Base-by-base conservation (phyloP, 1,140 invertebrate genomes). In the Melitaea cinxia region DNA sequence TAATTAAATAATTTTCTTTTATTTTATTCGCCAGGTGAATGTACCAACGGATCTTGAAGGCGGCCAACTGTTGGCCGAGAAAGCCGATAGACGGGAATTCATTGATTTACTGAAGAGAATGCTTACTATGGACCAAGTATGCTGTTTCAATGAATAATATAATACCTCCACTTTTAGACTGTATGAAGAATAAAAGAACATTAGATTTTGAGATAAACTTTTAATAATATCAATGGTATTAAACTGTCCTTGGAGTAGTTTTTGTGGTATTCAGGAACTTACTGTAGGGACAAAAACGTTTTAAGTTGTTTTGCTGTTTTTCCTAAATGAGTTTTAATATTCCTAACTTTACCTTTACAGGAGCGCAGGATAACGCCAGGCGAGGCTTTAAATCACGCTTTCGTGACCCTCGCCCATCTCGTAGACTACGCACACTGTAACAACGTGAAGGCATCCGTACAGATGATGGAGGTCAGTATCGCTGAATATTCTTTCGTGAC, bases 361-460 rank as follows among this genome's bases (percentile, higher is more conserved):
- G 98, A 99, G 83, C 92, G 97, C 17, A 93, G 98, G 15, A 98
- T 99, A 74, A 98, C 96, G 45, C 98, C 98, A 0, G 96, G 96
- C 9, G 97, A 99, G 89, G 98, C 98, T 5, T 88, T 99, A 63
- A 98, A 98, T 87, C 98, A 99, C 91, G 95, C 96, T 12, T 99
- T 99, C 91, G 97, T 99, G 5, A 96, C 96, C 12, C 92, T 99
- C 57, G 95, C 96, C 1, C 98, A 99, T 91, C 92, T 99, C 23
- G 95, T 98, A 2, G 98, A 99, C 88, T 99, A 99, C 87, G 97
- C 97, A 0, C 97, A 99, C 87, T 98, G 97, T 86, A 97, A 98
- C 87, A 98, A 98, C 90, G 97, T 98, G 0, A 98, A 98, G 90
- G 96, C 96, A 2, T 97, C 96, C 66, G 97, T 98, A 17, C 97